A percentile compares a stretch with the other conserved stretches of the same genome.
These are phyloP conservation scores for Acanthosoma haemorrhoidale DNA, from an alignment of 2,888 invertebrate species.

Conservation along the genomic window DNA sequence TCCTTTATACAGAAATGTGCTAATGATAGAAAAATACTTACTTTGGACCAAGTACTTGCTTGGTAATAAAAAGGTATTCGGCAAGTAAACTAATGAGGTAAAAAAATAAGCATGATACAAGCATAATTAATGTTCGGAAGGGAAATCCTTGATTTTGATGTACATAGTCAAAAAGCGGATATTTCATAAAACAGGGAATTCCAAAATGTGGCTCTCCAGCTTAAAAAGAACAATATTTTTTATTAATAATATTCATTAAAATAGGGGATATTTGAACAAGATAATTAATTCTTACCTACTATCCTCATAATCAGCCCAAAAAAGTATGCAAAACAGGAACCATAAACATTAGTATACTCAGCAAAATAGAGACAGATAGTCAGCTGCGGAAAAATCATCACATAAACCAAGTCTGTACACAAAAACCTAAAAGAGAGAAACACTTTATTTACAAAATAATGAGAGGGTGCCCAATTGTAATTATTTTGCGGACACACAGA, in stretches of 20 bases:
- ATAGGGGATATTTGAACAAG: neutral
- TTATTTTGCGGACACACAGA: too few species aligned
- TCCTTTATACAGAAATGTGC: too few species aligned
- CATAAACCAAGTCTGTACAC: conserved; percentile 65
- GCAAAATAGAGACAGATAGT: conserved; percentile 60
- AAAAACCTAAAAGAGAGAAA: conserved; percentile 50
- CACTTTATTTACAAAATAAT: too few species aligned
- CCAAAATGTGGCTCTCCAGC: conserved; percentile 57
- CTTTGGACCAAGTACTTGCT: conserved; percentile 7
- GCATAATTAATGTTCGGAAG: conserved; percentile 52
- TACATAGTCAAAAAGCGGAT: conserved; percentile 50
- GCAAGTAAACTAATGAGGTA: conserved; percentile 22
- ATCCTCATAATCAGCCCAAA: conserved; percentile 52
- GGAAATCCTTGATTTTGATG: conserved; percentile 58
- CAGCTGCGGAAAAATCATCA: conserved; percentile 66
- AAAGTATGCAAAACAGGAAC: conserved; percentile 55
- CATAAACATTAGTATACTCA: conserved; percentile 61
- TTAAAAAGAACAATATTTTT: conserved; percentile 37
- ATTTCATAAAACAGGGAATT: conserved; percentile 54
- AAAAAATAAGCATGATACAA: conserved; percentile 3
- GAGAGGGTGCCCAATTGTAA: too few species aligned
- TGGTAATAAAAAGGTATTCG: conserved; percentile 27
- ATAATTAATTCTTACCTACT: conserved; percentile 44
- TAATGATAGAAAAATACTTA: conserved; percentile 1
- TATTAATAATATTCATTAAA: neutral